phyloP scores from a whole-genome alignment of 2,797 vertebrate species.

The Triplophysa yarkandensis region DNA sequence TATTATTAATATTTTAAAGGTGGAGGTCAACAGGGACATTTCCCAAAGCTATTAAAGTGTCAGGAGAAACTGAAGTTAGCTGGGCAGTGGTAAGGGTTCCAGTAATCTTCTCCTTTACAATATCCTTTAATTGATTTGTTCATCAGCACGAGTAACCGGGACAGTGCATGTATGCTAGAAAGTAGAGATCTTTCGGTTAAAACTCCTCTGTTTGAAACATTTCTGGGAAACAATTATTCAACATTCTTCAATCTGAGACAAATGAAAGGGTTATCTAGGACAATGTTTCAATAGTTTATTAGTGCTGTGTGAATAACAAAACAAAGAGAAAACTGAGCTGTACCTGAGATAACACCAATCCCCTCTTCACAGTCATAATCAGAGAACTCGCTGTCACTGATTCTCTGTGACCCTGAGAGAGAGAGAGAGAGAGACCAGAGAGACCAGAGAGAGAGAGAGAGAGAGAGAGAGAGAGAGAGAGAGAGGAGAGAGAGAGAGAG shows the following conservation, averaged over 20 bases:
- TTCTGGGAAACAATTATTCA: neutral
- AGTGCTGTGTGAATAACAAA: neutral
- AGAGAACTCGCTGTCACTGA: conserved; percentile 93
- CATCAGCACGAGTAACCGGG: conserved; percentile 9
- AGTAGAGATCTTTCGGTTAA: conserved; percentile 9
- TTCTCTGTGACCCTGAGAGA: conserved; percentile 88
- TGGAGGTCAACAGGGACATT: too few species aligned
- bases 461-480: conserved; percentile 28
- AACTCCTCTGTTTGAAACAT: neutral
- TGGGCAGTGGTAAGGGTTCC: neutral
- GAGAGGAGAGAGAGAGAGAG: neutral
- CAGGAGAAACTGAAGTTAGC: conserved; percentile 3
- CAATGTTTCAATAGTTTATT: neutral
- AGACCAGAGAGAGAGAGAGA: neutral
- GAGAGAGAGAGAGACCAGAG: conserved; percentile 14
- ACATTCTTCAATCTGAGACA: neutral
- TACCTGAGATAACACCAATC: conserved; percentile 93
- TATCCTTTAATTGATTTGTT: conserved; percentile 54
- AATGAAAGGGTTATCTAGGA: neutral
- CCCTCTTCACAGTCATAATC: conserved; percentile 96
- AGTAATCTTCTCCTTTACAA: conserved; percentile 47
- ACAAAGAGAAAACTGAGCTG: conserved; percentile 30
- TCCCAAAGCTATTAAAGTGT: neutral
- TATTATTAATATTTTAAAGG: too few species aligned
- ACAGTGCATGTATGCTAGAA: neutral